These are phyloP conservation scores for Chloroclysta siterata DNA, from an alignment of 2,888 invertebrate genomes.

Conservation along the genomic window DNA sequence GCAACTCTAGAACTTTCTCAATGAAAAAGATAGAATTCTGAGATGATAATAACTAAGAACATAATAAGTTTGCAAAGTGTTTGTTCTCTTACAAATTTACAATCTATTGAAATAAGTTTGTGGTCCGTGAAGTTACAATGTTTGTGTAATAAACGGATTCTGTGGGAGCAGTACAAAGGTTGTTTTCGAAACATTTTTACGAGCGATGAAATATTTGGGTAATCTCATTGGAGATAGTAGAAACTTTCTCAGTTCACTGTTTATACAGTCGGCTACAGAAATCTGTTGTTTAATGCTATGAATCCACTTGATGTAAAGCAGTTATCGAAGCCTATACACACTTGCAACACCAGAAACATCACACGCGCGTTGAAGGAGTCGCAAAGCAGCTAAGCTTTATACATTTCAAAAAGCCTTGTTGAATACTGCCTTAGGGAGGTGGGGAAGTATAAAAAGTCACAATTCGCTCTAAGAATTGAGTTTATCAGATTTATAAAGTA, in stretches of 20 bases:
- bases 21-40: constrained; percentile 3
- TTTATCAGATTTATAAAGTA: too few relatives aligned
- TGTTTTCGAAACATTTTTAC: constrained; percentile 22
- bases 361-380: too few relatives aligned
- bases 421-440: too few relatives aligned
- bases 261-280: not conserved
- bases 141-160: constrained; percentile 22
- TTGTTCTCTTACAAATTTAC: constrained; percentile 15
- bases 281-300: not conserved
- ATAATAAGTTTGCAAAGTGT: constrained; percentile 20
- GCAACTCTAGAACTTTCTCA: constrained; percentile 2
- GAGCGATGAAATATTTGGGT: constrained; percentile 15
- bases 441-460: too few relatives aligned
- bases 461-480: too few relatives aligned
- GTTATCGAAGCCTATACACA: too few relatives aligned
- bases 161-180: constrained; percentile 17
- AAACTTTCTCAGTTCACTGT: constrained; percentile 6
- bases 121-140: constrained; percentile 17
- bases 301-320: too few relatives aligned
- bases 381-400: too few relatives aligned
- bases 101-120: constrained; percentile 27
- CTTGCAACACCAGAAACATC: too few relatives aligned
- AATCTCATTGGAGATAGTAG: constrained; percentile 9
- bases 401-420: too few relatives aligned
- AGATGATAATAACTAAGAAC: constrained; percentile 13